Evolutionary conservation across 2,113 vertebrate genomes (phyloP), one percentile per base, ranked within the genome.

Genomic region (Melanocharis versteri): DNA sequence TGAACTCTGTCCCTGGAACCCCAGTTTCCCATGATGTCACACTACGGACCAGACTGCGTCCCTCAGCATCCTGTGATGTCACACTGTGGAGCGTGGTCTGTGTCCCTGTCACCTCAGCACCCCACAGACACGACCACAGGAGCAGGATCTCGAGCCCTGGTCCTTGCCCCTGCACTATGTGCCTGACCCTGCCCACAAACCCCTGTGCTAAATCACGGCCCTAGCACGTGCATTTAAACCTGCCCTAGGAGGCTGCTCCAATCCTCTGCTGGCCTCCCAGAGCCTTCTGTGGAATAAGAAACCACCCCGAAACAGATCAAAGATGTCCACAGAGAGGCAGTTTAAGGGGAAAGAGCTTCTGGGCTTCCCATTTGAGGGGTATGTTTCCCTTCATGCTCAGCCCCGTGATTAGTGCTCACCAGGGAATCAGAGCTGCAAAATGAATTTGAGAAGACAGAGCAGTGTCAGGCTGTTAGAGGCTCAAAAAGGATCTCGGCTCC

Each of bases 361-460:
- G 93, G 87, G 93, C 95, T 96, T 93, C 89, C 78, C 94, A 94
- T 83, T 35, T 58, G 58, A 77, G 82, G 71, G 82, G 8, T 58
- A 54, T 50, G 75, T 19, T 97, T 94, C 91, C 94, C 93, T 94
- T 90, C 94, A 33, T 40, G 80, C 90, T 95, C 90, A 93, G 96
- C 75, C 85, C 83, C 71, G 89, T 13, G 96, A 89, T 84, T 83
- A 95, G 77, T 84, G 93, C 65, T 93, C 73, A 1, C 73, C 60
- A 15, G 95, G 93, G 96, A 93, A 83, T 50, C 2, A 0, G 51
- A 84, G 89, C 91, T 94, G 96, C 91, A 93, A 44, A 91, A 86
- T 33, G 78, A 80, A 85, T 91, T 47, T 19, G 92, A 92, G 94
- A 83, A 94, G 96, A 95, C 95, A 95, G 93, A 94, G 90, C 90